Base-by-base conservation (phyloP, 2,888 invertebrate genomes). In the Aspidiotus rigidus region DNA sequence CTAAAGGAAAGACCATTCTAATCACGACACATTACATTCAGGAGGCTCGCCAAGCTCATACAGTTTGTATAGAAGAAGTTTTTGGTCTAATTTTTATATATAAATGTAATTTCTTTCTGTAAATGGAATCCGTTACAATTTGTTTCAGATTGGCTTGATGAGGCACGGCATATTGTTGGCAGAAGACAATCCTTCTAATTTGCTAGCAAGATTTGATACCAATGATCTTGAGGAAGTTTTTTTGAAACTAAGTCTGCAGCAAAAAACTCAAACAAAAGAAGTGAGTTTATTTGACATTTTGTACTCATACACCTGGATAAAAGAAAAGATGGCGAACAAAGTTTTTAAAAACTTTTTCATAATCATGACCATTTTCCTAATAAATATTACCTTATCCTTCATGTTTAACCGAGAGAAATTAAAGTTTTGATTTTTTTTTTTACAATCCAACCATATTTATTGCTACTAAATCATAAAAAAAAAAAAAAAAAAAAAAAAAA, bases 241-340 rank as follows among this genome's bases (percentile, higher is more conserved):
- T 72, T 77, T 82, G 11, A 78, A 79, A 71, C 76, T 82, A n/a
- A 82, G 82, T 69, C 72, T 72, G 69, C 70, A 82, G 44, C 87
- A 88, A 73, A 71, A 42, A 10, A 39, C 13, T 17, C 70, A 69
- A 10, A 62, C 57, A 41, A 64, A 10, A 15, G 11, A 56, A 40
- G 56, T 64, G n/a, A n/a, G 49, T 49, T 49, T n/a, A 6, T 49
- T 13, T 49, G 49, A 2, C 1, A 49, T 13, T 49, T 49, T n/a
- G n/a, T n/a, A n/a, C 8, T 44, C 11, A 44, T 44, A 44, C 49
- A 44, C 49, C 49, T 44, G 11, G 11, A 10, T 44, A 44, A 10
- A 44, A 10, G 9, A 10, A 44, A 11, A 10, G 9, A 10, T 44
- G 11, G 11, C 8, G 11, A 11, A 8, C 49, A 44, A 44, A 44